These are phyloP conservation scores for Harlomillsia oculata DNA, from an alignment of 1,140 invertebrate genomes.

Conservation along the genomic window DNA sequence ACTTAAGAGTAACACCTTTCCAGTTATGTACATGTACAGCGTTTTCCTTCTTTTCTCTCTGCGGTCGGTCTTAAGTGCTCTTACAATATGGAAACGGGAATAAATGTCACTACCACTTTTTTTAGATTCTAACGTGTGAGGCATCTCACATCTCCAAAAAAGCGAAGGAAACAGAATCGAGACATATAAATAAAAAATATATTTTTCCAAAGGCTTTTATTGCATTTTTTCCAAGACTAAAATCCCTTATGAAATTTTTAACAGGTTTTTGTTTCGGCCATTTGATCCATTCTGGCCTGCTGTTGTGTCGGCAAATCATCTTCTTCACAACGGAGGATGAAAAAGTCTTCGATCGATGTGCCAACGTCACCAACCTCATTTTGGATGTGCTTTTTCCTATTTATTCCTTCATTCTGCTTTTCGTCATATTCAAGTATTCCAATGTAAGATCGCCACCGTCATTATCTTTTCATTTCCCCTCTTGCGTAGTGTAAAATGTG, in stretches of 20 bases:
- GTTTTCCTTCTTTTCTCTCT: no score
- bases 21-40: no score
- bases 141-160: no score
- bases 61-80: no score
- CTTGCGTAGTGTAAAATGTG: not conserved
- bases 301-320: slow-evolving; percentile 53
- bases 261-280: slow-evolving; percentile 63
- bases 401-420: slow-evolving; percentile 60
- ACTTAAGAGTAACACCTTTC: no score
- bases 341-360: slow-evolving; percentile 43
- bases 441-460: slow-evolving; percentile 61
- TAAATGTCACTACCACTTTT: no score
- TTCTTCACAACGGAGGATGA: slow-evolving; percentile 45
- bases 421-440: slow-evolving; percentile 66
- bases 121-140: no score
- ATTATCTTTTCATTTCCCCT: not conserved
- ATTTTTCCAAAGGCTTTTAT: not conserved
- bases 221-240: not conserved
- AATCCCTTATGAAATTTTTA: slow-evolving; percentile 37
- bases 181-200: not conserved
- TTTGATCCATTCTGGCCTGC: slow-evolving; percentile 55
- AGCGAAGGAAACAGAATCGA: no score
- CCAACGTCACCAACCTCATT: slow-evolving; percentile 43
- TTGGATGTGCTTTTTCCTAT: slow-evolving; percentile 54
- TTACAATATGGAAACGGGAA: no score